Base-by-base conservation (phyloP, 2,888 invertebrate genomes). In the Capitulum mitella region DNA sequence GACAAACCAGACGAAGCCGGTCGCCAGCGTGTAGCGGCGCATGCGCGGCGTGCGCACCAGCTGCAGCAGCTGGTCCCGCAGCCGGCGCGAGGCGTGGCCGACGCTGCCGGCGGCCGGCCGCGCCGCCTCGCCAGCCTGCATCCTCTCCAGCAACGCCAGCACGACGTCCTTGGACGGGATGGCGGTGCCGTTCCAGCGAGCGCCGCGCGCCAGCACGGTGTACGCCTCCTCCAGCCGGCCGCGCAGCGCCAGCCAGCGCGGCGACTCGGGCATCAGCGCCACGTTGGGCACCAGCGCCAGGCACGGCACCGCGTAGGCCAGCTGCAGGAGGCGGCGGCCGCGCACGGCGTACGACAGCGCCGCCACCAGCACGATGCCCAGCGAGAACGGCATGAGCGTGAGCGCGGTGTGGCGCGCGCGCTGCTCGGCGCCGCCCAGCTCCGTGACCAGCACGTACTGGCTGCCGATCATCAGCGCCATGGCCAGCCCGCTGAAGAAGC, bases 251-350 rank as follows among this genome's bases (percentile, higher is more conserved):
- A 93, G 86, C 93, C 93, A 93, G 79, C 93, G 88, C 0, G 93
- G 93, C 3, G 93, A 93, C 86, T 93, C 93, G 0, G 92, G 92
- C 78, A 93, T 86, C 14, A 92, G 83, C 89, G 88, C 89, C 79
- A 86, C 86, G 82, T 89, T 87, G 3, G 84, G 80, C 46, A 89
- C 84, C 81, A 91, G 87, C 54, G 92, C 82, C 48, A 90, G 83
- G 0, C 89, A 89, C 0, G 90, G 90, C 76, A 91, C 83, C 0
- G 91, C 91, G 81, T 92, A 89, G 0, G 89, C 89, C 77, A 92
- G 86, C 84, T 92, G 92, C 79, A 91, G 89, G 81, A 87, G 87
- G 78, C 89, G 88, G 92, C 92, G 92, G 78, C 90, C 88, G 1
- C 91, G 88, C 34, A 91, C 87, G 81, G 87, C 89, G 83, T 90